Evolutionary conservation across 2,888 invertebrate genomes (phyloP).

Genomic region (Himalopsyche kuldschensis): DNA sequence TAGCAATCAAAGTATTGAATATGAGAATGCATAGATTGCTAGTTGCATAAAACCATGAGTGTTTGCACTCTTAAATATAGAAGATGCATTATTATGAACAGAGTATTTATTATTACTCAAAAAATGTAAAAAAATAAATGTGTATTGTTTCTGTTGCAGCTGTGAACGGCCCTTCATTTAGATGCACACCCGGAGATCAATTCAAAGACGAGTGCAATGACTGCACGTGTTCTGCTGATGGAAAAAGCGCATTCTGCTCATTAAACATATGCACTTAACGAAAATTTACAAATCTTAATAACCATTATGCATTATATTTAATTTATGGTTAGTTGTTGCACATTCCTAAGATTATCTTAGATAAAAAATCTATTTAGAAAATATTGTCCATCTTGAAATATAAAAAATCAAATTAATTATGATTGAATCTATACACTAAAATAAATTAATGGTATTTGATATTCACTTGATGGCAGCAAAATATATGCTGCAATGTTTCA

Average conservation of each 20-base stretch:
- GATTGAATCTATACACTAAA: no score
- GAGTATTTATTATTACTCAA: no score
- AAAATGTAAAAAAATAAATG: no score
- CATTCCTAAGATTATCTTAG: background rate
- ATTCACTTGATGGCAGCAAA: no score
- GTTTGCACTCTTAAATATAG: no score
- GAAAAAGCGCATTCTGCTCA: conserved; percentile 55
- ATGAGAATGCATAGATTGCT: no score
- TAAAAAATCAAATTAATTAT: no score
- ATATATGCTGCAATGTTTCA: no score
- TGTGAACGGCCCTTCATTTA: conserved; percentile 49
- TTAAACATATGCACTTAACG: conserved; percentile 49
- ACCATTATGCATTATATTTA: background rate
- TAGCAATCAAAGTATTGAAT: no score
- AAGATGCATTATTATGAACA: no score
- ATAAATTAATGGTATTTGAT: no score
- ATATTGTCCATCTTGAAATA: background rate
- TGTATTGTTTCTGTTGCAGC: conserved; percentile 39
- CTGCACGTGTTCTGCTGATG: conserved; percentile 57
- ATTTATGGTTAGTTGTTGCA: background rate
- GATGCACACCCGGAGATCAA: conserved; percentile 56
- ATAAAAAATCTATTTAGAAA: background rate
- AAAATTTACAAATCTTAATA: background rate
- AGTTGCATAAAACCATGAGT: no score
- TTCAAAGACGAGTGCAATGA: conserved; percentile 57